Conservation (phyloP, 2,113 vertebrate species). For the Mobula birostris region DNA sequence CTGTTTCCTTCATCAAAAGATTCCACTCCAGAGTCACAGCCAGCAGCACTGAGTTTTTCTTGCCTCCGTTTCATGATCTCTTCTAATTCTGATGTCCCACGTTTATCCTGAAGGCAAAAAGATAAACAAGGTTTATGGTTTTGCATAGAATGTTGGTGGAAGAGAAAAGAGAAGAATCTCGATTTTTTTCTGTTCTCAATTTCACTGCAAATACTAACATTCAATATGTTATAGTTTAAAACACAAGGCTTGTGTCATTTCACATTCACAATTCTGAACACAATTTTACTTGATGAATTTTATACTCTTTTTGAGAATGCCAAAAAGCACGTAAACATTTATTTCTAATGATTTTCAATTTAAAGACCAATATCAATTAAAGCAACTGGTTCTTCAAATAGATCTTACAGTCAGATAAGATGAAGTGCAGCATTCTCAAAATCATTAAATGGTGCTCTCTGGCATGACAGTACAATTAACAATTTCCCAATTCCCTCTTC, state of each 20-base stretch:
- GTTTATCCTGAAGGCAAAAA: slow-evolving; percentile 59
- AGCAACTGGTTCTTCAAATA: neutral
- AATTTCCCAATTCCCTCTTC: neutral
- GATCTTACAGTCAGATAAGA: neutral
- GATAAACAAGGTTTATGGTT: neutral
- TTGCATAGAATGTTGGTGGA: too few species aligned
- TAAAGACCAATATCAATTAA: neutral
- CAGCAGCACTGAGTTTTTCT: slow-evolving; percentile 81
- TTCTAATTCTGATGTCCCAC: slow-evolving; percentile 79
- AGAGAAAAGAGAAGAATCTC: neutral
- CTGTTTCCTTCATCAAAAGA: slow-evolving; percentile 86
- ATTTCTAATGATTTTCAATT: neutral
- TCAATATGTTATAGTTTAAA: neutral
- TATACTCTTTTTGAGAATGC: too few species aligned
- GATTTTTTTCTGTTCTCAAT: neutral
- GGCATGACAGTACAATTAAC: neutral
- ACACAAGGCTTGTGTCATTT: too few species aligned
- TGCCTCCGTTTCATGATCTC: slow-evolving; percentile 92
- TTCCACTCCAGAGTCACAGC: slow-evolving; percentile 86
- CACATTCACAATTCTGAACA: neutral
- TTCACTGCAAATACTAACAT: neutral
- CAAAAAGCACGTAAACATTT: neutral
- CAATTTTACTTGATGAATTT: neutral
- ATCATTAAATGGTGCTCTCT: neutral
- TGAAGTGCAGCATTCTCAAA: neutral